Evolutionary conservation across 2,797 vertebrate species (phyloP), one percentile per base, ranked within the genome.

Genomic region (Gymnocypris eckloni): DNA sequence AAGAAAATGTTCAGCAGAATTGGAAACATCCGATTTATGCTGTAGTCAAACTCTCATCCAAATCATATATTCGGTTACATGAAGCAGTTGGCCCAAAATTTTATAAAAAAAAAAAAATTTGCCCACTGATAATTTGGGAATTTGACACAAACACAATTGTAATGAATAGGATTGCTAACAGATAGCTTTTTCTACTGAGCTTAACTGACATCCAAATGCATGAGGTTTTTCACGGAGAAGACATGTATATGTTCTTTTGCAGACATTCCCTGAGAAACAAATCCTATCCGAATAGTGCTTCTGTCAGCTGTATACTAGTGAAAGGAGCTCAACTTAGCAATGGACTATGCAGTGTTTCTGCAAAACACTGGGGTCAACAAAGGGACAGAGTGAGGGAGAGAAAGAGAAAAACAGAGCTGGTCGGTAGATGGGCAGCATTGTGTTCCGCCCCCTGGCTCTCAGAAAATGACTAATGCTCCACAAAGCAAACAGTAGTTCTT

Each of bases 401-500:
- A 89, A 59, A 52, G 45, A 78, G 67, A 79, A 71, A 86, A 64
- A 59, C 50, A 54, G 69, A 66, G 91, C 91, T 77, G 89, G 89
- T 78, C 59, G 85, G 64, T 85, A 12, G 69, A 87, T 73, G 88
- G 89, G 80, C 81, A 81, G 71, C 84, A 78, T 82, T 76, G 67
- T 83, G 73, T 78, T 86, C 81, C 75, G 64, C 81, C 82, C 86
- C 69, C 73, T 78, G 76, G 73, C 87, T 90, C 70, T 73, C 39
- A 85, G 89, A 86, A 93, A 91, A 89, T 91, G 91, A 94, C 92
- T 92, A 93, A 94, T 90, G 90, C 88, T 90, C 86, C 70, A 88
- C 87, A 91, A 92, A 90, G 91, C 92, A 92, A 94, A 93, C 90
- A 93, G 89, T 86, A 90, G 86, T 90, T 91, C 86, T 92, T 90